These are phyloP conservation scores for Phalacrocorax aristotelis DNA, from an alignment of 2,113 vertebrate species.

Conservation along the genomic window DNA sequence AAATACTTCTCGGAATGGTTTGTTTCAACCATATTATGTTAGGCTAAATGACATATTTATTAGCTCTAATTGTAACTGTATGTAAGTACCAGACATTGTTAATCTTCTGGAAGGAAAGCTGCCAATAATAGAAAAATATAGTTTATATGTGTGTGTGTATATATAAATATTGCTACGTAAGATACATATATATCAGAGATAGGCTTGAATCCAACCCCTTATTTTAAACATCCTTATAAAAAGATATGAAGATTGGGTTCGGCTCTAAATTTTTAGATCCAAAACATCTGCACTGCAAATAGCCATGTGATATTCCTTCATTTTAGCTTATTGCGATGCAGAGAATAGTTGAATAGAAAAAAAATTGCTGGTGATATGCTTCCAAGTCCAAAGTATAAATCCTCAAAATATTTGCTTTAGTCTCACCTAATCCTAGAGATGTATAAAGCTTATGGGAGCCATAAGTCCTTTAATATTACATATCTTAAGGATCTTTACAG, in stretches of 20 bases:
- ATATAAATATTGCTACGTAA: background rate
- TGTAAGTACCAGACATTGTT: background rate
- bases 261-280: background rate
- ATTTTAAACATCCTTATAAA: background rate
- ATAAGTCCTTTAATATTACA: background rate
- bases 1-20: background rate
- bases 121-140: background rate
- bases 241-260: background rate
- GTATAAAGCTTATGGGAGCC: background rate
- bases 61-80: background rate
- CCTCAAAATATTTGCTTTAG: background rate
- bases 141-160: no score
- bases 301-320: background rate
- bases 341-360: background rate
- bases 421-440: background rate
- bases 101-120: background rate
- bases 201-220: background rate
- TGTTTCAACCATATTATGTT: background rate
- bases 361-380: background rate
- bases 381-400: background rate
- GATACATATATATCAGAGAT: background rate
- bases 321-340: background rate
- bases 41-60: background rate
- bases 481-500: background rate
- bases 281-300: background rate